A percentile compares a stretch with the other conserved stretches of the same genome.
Evolutionary conservation across 1,140 invertebrate genomes (phyloP).

Genomic region (Heliconius himera): DNA sequence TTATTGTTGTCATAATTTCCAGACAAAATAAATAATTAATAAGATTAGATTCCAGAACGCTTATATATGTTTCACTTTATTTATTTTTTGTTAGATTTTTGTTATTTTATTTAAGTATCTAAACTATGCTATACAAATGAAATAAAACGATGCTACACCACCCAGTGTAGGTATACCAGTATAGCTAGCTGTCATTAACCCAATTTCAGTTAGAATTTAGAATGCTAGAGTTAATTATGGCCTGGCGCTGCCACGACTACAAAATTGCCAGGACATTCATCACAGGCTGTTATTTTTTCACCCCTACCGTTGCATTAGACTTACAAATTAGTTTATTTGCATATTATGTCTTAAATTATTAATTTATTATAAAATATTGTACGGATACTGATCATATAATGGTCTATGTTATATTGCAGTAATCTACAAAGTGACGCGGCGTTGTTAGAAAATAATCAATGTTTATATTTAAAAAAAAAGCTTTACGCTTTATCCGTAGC

Average conservation of each 20-base stretch:
- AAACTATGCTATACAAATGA: neutral
- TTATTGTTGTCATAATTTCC: too few species aligned
- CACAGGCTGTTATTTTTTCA: slow-evolving; percentile 5
- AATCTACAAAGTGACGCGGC: too few species aligned
- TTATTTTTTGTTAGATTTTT: neutral
- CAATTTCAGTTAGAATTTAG: slow-evolving; percentile 30
- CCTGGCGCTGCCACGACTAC: slow-evolving; percentile 11
- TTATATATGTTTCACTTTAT: too few species aligned
- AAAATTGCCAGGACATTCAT: slow-evolving; percentile 24
- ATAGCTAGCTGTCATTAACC: slow-evolving; percentile 25
- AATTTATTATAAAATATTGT: neutral
- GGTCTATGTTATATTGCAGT: too few species aligned
- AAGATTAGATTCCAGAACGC: too few species aligned
- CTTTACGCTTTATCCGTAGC: too few species aligned
- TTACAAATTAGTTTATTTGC: slow-evolving; percentile 21
- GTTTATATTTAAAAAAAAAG: too few species aligned
- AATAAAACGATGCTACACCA: slow-evolving; percentile 20
- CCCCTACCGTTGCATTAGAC: slow-evolving; percentile 1
- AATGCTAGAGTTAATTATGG: slow-evolving; percentile 28
- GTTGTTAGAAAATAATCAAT: too few species aligned
- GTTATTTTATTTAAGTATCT: neutral
- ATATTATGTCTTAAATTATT: neutral
- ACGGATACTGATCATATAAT: neutral
- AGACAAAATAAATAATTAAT: too few species aligned
- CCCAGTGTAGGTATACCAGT: neutral